Conservation (phyloP, 2,113 vertebrate genomes). For the Ascaphus truei region DNA sequence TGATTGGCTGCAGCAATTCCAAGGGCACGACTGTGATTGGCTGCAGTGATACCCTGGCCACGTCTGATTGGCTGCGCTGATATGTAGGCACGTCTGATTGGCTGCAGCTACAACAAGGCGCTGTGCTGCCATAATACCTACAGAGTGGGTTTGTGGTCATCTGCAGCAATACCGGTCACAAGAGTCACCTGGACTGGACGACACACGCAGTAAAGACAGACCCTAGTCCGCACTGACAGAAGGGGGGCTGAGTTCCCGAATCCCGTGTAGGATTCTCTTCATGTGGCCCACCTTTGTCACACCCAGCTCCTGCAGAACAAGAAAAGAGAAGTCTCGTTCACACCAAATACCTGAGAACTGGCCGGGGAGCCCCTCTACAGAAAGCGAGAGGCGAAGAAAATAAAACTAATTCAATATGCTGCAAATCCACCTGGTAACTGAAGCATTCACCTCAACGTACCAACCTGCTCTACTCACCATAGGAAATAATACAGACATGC, state of each 20-base stretch:
- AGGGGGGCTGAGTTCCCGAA: conserved; percentile 84
- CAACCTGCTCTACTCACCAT: too few relatives aligned
- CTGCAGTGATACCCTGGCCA: conserved; percentile 11
- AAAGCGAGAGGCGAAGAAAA: too few relatives aligned
- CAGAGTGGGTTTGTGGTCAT: not conserved
- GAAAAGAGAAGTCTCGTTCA: conserved; percentile 33
- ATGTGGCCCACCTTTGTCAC: conserved; percentile 96
- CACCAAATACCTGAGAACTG: not conserved
- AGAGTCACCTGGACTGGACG: conserved; percentile 46
- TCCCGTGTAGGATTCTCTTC: conserved; percentile 94
- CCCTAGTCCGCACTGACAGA: conserved; percentile 79
- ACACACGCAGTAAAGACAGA: conserved; percentile 58
- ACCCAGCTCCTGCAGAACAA: conserved; percentile 84
- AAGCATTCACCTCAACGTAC: too few relatives aligned
- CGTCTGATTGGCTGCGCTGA: not conserved
- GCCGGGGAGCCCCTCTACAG: conserved; percentile 5
- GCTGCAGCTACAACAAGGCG: conserved; percentile 23
- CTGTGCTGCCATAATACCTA: not conserved
- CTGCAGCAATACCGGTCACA: conserved; percentile 32
- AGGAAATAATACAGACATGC: too few relatives aligned
- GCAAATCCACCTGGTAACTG: conserved; percentile 22
- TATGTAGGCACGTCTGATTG: not conserved
- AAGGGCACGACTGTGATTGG: not conserved
- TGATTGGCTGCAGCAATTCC: not conserved
- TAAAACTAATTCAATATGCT: too few relatives aligned